These are phyloP conservation scores for Calephelis nemesis DNA, from an alignment of 1,140 invertebrate species.

Conservation along the genomic window DNA sequence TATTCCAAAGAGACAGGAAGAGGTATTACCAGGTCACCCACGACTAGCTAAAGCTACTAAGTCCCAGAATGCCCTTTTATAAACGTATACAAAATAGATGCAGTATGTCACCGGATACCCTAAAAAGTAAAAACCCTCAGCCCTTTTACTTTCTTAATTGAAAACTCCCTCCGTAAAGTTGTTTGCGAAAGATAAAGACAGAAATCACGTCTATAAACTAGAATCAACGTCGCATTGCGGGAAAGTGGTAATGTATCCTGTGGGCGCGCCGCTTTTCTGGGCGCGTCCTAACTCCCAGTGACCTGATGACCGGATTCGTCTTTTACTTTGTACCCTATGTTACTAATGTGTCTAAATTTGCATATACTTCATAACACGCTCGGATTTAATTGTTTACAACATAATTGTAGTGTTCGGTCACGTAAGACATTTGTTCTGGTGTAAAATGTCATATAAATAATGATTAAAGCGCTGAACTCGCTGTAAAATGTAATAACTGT, in stretches of 20 bases:
- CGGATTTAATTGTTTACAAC: constrained; percentile 4
- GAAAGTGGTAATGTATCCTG: constrained; percentile 63
- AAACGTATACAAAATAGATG: too few relatives aligned
- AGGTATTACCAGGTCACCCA: too few relatives aligned
- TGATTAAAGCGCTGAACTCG: too few relatives aligned
- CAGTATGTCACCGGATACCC: too few relatives aligned
- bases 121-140: neutral
- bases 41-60: too few relatives aligned
- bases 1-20: too few relatives aligned
- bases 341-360: constrained; percentile 43
- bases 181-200: neutral
- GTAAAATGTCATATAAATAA: too few relatives aligned
- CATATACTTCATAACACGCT: constrained; percentile 44
- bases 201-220: constrained; percentile 30
- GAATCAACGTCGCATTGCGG: constrained; percentile 67
- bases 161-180: constrained; percentile 14
- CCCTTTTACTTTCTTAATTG: neutral
- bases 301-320: constrained; percentile 65
- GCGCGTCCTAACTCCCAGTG: constrained; percentile 58
- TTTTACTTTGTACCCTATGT: constrained; percentile 48
- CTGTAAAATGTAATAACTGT: too few relatives aligned
- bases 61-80: too few relatives aligned
- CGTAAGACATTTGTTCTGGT: too few relatives aligned
- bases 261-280: constrained; percentile 61
- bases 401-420: neutral